Conservation (phyloP, 2,888 invertebrate species). For the Adelphocoris suturalis region DNA sequence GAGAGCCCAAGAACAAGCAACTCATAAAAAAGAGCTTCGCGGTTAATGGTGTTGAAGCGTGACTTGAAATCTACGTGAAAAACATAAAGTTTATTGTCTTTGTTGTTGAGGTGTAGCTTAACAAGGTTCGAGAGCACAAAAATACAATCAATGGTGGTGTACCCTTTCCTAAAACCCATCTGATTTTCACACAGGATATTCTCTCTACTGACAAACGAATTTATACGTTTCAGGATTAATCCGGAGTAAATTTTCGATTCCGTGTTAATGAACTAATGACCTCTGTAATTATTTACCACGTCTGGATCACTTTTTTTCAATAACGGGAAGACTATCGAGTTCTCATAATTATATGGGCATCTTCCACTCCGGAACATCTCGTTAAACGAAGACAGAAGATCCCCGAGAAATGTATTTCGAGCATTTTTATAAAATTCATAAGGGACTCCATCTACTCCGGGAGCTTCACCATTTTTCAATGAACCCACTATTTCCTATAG, state of each 20-base stretch:
- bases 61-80: conserved; percentile 22
- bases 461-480: background rate
- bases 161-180: conserved; percentile 14
- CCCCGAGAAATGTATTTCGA: background rate
- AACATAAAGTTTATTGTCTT: background rate
- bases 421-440: background rate
- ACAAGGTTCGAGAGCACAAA: background rate
- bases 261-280: background rate
- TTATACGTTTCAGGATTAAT: background rate
- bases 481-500: background rate
- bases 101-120: background rate
- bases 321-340: background rate
- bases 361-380: background rate
- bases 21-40: background rate
- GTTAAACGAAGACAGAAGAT: background rate
- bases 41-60: background rate
- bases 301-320: background rate
- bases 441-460: background rate
- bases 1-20: background rate
- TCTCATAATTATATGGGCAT: background rate
- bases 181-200: background rate
- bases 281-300: background rate
- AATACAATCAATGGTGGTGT: background rate
- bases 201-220: background rate
- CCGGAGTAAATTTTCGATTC: conserved; percentile 7